phyloP scores from a whole-genome alignment of 2,113 vertebrate genomes.

The Tapirus terrestris region DNA sequence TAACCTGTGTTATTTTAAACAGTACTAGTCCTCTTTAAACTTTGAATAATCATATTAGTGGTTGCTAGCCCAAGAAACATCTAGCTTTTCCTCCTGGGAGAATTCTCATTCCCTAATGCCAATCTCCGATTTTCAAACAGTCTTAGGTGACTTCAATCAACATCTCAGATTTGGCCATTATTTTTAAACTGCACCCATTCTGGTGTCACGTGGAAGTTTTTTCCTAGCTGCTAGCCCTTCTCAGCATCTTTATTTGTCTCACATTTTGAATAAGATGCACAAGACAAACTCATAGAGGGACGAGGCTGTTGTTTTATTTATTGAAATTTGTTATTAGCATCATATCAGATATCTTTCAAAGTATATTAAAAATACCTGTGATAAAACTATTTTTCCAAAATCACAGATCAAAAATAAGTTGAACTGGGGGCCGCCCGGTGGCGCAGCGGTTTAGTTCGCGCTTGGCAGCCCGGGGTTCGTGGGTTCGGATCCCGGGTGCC shows the following conservation, averaged over 20 bases:
- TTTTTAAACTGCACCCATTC: not conserved
- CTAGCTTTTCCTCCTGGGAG: not conserved
- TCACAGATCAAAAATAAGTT: slow-evolving; percentile 54
- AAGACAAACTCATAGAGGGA: not conserved
- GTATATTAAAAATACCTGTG: slow-evolving; percentile 38
- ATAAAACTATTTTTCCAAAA: slow-evolving; percentile 22
- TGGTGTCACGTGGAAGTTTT: not conserved
- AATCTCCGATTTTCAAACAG: not conserved
- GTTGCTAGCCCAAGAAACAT: not conserved
- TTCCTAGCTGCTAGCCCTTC: not conserved
- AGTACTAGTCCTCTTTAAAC: not conserved
- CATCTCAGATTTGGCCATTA: not conserved
- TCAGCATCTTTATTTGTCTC: not conserved
- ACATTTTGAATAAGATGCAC: slow-evolving; percentile 12
- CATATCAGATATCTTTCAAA: slow-evolving; percentile 33
- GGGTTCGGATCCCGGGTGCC: no score
- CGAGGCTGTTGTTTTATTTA: not conserved
- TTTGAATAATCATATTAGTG: not conserved
- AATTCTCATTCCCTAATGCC: not conserved
- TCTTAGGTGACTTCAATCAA: not conserved
- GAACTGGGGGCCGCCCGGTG: not conserved
- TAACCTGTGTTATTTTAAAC: slow-evolving; percentile 12
- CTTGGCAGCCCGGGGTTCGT: no score
- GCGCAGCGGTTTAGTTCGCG: no score
- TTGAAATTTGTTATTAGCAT: slow-evolving; percentile 48